Evolutionary conservation across 2,888 invertebrate species (phyloP).

Genomic region (Leptinotarsa peninsularis): DNA sequence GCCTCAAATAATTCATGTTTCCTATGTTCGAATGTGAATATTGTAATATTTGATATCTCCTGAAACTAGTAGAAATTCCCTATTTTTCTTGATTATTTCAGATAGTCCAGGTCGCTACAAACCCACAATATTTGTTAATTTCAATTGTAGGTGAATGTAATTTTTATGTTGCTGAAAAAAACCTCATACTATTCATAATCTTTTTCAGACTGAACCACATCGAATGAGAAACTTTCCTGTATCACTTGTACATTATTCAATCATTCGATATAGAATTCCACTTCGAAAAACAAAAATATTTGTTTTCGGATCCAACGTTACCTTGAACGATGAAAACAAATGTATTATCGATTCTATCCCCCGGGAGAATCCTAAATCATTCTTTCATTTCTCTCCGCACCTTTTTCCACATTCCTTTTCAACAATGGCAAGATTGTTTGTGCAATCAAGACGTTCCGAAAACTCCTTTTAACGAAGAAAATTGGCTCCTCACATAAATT

Average conservation of each 20-base stretch:
- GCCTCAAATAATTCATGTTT: too few species aligned
- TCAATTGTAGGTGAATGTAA: too few species aligned
- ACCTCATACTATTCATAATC: too few species aligned
- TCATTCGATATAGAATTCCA: background rate
- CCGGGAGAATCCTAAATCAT: background rate
- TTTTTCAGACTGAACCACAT: too few species aligned
- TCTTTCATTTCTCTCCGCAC: background rate
- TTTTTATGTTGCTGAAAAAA: too few species aligned
- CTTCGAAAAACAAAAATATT: background rate
- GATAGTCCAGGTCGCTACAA: too few species aligned
- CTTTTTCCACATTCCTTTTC: background rate
- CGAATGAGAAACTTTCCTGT: too few species aligned
- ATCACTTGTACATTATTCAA: background rate
- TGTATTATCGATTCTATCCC: background rate
- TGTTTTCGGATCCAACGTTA: background rate
- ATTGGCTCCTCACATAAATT: background rate
- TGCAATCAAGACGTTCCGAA: constrained; percentile 3
- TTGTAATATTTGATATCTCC: too few species aligned
- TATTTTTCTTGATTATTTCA: too few species aligned
- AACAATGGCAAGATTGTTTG: background rate
- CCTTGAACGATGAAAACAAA: background rate
- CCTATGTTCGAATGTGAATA: too few species aligned
- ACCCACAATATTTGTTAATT: too few species aligned
- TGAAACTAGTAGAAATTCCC: too few species aligned
- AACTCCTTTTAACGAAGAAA: background rate